A percentile compares a stretch with the other conserved stretches of the same genome.
phyloP scores from a whole-genome alignment of 2,113 vertebrate species.

The Rhineura floridana region DNA sequence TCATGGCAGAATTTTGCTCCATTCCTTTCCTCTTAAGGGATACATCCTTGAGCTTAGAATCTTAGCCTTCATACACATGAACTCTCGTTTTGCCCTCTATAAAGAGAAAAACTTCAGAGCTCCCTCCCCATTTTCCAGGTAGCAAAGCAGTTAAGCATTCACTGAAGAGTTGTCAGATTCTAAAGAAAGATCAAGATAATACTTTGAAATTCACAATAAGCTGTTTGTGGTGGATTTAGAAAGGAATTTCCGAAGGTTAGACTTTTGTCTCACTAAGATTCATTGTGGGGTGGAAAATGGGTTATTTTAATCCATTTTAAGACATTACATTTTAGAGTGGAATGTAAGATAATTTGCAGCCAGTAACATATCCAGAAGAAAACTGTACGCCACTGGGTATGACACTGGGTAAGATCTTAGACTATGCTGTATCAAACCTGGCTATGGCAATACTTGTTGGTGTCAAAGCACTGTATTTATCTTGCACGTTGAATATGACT shows the following conservation, averaged over 20 bases:
- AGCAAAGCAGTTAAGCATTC: background rate
- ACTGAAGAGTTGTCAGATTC: background rate
- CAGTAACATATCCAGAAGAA: background rate
- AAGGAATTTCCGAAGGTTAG: background rate
- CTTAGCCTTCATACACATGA: background rate
- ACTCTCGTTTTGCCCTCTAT: background rate
- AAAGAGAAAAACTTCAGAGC: background rate
- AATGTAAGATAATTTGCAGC: background rate
- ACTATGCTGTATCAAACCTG: background rate
- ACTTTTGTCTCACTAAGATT: background rate
- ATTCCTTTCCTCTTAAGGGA: background rate
- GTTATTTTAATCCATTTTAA: background rate
- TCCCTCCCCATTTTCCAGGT: background rate
- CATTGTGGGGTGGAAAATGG: background rate
- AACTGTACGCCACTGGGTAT: background rate
- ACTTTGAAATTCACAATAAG: background rate
- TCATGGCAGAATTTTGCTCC: background rate
- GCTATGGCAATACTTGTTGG: background rate
- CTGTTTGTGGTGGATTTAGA: background rate
- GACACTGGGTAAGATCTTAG: background rate
- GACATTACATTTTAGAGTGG: background rate
- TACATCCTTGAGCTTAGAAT: background rate
- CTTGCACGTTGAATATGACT: background rate
- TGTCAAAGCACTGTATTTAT: background rate
- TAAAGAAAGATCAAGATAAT: background rate